Evolutionary conservation across 2,888 invertebrate genomes (phyloP).

Genomic region (Zelleria hepariella): DNA sequence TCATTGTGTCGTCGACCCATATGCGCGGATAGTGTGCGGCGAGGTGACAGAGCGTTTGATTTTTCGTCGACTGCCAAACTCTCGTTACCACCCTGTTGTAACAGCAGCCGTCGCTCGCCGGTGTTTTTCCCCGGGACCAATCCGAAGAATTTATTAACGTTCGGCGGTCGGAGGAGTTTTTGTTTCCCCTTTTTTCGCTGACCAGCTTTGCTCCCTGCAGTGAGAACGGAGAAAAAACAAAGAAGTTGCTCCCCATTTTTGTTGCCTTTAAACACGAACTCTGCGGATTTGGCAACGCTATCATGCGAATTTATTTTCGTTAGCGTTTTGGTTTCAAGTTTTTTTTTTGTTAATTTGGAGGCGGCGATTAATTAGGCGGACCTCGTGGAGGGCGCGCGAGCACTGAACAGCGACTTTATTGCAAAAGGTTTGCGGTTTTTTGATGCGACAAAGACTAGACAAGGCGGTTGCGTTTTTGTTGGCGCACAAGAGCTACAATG

Average conservation of each 20-base stretch:
- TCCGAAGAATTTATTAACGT: conserved; percentile 66
- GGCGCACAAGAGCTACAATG: conserved; percentile 27
- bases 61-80: background rate
- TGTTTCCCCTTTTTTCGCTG: conserved; percentile 44
- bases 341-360: background rate
- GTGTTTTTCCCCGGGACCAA: conserved; percentile 36
- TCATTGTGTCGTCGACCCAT: background rate
- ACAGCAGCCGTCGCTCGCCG: conserved; percentile 26
- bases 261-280: conserved; percentile 14
- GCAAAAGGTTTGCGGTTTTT: background rate
- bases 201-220: conserved; percentile 32
- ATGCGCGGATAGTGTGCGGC: background rate
- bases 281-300: conserved; percentile 11
- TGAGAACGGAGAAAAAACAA: conserved; percentile 35
- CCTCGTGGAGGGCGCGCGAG: background rate
- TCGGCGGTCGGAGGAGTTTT: conserved; percentile 63
- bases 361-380: background rate
- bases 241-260: conserved; percentile 29
- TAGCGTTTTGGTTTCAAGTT: background rate
- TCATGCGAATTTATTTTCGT: background rate
- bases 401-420: background rate
- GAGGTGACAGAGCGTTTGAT: background rate
- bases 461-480: conserved; percentile 51
- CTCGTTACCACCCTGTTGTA: background rate
- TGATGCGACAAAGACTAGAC: conserved; percentile 7